Percentiles rank a stretch among this genome's conserved stretches.
These are phyloP conservation scores for Meta bourneti DNA, from an alignment of 2,888 invertebrate species.

Conservation along the genomic window DNA sequence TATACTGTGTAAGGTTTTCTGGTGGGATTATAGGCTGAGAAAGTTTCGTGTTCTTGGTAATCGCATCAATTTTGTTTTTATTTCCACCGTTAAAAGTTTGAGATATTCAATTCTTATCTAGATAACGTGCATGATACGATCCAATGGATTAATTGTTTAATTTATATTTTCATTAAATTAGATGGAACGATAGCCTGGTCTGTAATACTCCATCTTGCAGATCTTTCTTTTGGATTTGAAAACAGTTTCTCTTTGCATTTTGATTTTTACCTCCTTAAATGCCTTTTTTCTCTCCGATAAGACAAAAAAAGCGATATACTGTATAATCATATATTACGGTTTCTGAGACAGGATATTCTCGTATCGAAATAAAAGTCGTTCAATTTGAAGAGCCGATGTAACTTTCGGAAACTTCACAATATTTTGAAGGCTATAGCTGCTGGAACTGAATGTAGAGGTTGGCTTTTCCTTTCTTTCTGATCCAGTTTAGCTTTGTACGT, in stretches of 20 bases:
- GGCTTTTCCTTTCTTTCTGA: neutral
- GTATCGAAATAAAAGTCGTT: neutral
- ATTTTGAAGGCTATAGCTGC: neutral
- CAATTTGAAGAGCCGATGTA: neutral
- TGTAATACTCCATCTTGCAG: too few relatives aligned
- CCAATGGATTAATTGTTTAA: too few relatives aligned
- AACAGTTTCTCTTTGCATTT: conserved; percentile 28
- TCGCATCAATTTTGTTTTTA: neutral
- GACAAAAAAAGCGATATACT: conserved; percentile 30
- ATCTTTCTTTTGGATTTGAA: too few relatives aligned
- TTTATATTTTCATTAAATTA: too few relatives aligned
- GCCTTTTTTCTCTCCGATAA: conserved; percentile 16
- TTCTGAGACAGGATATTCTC: neutral
- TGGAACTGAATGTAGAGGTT: neutral
- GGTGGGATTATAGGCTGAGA: neutral
- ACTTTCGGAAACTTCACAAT: neutral
- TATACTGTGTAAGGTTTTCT: neutral
- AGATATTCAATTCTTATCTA: too few relatives aligned
- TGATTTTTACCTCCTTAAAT: conserved; percentile 18
- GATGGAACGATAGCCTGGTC: too few relatives aligned
- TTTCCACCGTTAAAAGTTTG: neutral
- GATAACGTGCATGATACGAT: too few relatives aligned
- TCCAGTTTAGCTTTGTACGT: neutral
- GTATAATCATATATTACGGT: conserved; percentile 21
- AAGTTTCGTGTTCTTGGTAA: neutral